These are phyloP conservation scores for Malurus elegans DNA, from an alignment of 2,113 vertebrate genomes.

Conservation along the genomic window DNA sequence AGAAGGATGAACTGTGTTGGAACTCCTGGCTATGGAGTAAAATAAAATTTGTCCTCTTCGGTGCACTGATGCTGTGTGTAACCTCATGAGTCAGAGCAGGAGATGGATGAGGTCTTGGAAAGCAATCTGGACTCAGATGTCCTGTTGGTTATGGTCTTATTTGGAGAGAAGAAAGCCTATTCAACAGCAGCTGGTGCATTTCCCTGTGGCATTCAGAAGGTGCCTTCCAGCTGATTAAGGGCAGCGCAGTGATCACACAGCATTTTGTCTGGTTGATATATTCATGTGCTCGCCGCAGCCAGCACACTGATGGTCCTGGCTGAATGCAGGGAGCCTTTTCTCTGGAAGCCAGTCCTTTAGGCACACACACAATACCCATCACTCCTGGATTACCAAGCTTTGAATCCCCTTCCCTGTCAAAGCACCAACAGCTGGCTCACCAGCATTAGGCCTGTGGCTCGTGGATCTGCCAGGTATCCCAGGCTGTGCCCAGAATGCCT, in stretches of 20 bases:
- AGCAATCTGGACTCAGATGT: conserved; percentile 5
- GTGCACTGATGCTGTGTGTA: background rate
- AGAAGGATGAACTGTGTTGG: background rate
- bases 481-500: background rate
- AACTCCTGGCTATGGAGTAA: background rate
- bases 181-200: conserved; percentile 5
- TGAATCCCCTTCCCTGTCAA: background rate
- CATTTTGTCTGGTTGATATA: background rate
- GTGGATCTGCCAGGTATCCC: background rate
- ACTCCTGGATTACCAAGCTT: background rate
- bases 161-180: background rate
- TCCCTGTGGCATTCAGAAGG: background rate
- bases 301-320: background rate
- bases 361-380: background rate
- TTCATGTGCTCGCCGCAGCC: background rate
- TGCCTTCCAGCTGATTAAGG: conserved; percentile 1
- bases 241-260: background rate
- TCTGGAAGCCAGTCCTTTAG: background rate
- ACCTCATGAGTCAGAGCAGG: background rate
- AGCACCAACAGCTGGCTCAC: background rate
- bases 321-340: background rate
- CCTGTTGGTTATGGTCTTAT: background rate
- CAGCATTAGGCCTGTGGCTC: background rate
- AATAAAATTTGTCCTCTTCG: background rate
- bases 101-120: background rate